Percentiles rank a stretch among this genome's conserved stretches.
These are phyloP conservation scores for Lepisosteus osseus DNA, from an alignment of 2,113 vertebrate genomes.

Conservation along the genomic window DNA sequence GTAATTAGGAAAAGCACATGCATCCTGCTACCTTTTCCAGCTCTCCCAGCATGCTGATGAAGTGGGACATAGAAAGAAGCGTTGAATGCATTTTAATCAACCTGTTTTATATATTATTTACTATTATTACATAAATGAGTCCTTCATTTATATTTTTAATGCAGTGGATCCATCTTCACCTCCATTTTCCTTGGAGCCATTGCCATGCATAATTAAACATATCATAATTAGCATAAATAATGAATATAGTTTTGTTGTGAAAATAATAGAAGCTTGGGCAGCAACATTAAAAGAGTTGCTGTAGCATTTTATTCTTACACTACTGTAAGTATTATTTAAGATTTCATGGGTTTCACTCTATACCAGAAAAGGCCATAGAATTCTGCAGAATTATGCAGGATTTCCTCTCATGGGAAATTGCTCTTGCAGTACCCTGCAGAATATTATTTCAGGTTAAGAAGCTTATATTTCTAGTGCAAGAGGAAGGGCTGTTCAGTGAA, in stretches of 20 bases:
- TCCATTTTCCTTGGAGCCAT: slow-evolving; percentile 38
- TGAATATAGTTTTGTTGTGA: slow-evolving; percentile 15
- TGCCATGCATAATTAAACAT: slow-evolving; percentile 41
- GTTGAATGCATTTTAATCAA: slow-evolving; percentile 42
- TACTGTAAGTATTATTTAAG: neutral
- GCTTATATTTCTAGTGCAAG: slow-evolving; percentile 49
- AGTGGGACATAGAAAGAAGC: slow-evolving; percentile 37
- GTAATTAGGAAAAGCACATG: slow-evolving; percentile 49
- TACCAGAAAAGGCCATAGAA: slow-evolving; percentile 17
- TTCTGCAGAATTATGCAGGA: slow-evolving; percentile 42
- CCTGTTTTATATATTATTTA: slow-evolving; percentile 38
- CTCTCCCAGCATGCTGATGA: slow-evolving; percentile 35
- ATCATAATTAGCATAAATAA: slow-evolving; percentile 44
- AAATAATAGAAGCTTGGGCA: slow-evolving; percentile 22
- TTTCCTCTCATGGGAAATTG: slow-evolving; percentile 35
- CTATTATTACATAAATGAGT: slow-evolving; percentile 36
- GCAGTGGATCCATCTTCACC: slow-evolving; percentile 65
- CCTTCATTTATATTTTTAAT: slow-evolving; percentile 73
- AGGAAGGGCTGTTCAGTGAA: slow-evolving; percentile 48
- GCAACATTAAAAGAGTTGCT: slow-evolving; percentile 26
- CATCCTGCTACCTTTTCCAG: slow-evolving; percentile 18
- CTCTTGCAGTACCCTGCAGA: slow-evolving; percentile 43
- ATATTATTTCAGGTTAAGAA: slow-evolving; percentile 58
- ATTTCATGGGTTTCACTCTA: neutral
- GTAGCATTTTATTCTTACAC: neutral